phyloP scores from a whole-genome alignment of 1,140 invertebrate species.

The Drosophila guanche region DNA sequence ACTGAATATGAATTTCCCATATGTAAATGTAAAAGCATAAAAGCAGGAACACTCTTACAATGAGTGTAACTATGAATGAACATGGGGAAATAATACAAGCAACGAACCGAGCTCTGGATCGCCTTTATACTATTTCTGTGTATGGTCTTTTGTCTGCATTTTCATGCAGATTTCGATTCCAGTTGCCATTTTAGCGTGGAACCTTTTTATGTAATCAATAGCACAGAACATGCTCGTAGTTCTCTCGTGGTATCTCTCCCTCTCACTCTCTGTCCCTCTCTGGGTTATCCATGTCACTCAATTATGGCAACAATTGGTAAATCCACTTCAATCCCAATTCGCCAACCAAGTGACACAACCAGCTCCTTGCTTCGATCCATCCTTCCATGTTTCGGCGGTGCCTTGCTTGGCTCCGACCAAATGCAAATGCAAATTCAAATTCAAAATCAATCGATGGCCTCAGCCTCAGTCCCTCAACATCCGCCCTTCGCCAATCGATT shows the following conservation, averaged over 20 bases:
- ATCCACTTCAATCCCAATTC: slow-evolving; percentile 68
- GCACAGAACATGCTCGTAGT: slow-evolving; percentile 18
- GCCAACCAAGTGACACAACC: slow-evolving; percentile 60
- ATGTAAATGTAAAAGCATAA: slow-evolving; percentile 70
- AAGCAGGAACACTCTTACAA: slow-evolving; percentile 22
- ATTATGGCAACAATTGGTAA: slow-evolving; percentile 80
- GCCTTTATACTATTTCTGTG: slow-evolving; percentile 32
- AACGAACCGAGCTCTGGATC: slow-evolving; percentile 12
- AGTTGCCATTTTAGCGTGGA: slow-evolving; percentile 58
- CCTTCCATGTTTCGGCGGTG: neutral
- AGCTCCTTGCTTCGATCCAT: slow-evolving; percentile 14
- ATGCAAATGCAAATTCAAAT: slow-evolving; percentile 34
- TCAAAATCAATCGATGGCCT: slow-evolving; percentile 46
- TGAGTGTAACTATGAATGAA: slow-evolving; percentile 19
- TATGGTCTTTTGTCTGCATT: slow-evolving; percentile 72
- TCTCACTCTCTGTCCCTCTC: slow-evolving; percentile 11
- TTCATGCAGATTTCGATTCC: slow-evolving; percentile 73
- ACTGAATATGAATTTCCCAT: slow-evolving; percentile 63
- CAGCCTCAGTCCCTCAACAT: slow-evolving; percentile 7
- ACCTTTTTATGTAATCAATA: slow-evolving; percentile 81
- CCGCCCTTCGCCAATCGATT: slow-evolving; percentile 48
- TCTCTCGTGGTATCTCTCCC: neutral
- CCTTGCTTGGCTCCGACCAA: neutral
- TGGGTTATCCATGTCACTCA: slow-evolving; percentile 75
- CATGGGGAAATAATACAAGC: slow-evolving; percentile 22